Percentiles rank a stretch among this genome's conserved stretches.
phyloP scores from a whole-genome alignment of 2,888 invertebrate species.

The Dorcus parallelipipedus region DNA sequence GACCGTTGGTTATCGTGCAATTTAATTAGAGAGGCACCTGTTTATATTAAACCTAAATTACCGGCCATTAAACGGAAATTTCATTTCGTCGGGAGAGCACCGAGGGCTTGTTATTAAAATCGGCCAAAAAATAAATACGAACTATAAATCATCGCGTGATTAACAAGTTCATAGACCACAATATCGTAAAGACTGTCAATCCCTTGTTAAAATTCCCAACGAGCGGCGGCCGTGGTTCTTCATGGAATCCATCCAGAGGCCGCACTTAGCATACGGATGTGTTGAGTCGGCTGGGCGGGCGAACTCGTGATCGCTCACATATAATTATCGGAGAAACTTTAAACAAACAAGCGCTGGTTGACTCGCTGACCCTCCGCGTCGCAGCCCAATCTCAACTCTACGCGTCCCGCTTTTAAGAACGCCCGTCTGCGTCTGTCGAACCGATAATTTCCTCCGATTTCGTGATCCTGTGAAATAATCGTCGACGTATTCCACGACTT shows the following conservation, averaged over 20 bases:
- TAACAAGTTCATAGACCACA: conserved; percentile 2
- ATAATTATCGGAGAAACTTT: conserved; percentile 48
- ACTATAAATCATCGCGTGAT: background rate
- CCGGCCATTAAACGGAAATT: background rate
- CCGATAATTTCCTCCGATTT: conserved; percentile 41
- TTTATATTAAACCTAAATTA: background rate
- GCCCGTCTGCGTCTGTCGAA: conserved; percentile 15
- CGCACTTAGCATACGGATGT: conserved; percentile 41
- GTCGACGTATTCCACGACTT: conserved; percentile 32
- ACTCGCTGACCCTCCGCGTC: conserved; percentile 42
- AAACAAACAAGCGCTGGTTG: conserved; percentile 49
- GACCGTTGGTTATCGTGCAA: background rate
- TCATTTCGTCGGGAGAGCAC: background rate
- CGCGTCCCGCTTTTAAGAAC: conserved; percentile 14
- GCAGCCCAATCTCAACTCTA: conserved; percentile 35
- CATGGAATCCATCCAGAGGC: conserved; percentile 2
- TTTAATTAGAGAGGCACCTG: background rate
- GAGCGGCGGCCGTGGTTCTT: conserved; percentile 9
- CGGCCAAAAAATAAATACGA: background rate
- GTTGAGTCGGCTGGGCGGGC: conserved; percentile 45
- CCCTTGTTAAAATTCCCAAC: conserved; percentile 25
- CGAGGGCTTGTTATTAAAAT: background rate
- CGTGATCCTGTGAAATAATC: conserved; percentile 39
- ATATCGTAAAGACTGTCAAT: conserved; percentile 1
- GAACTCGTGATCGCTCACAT: conserved; percentile 47